These are phyloP conservation scores for Drosophila stalkeri DNA, from an alignment of 2,888 invertebrate genomes.

Conservation along the genomic window DNA sequence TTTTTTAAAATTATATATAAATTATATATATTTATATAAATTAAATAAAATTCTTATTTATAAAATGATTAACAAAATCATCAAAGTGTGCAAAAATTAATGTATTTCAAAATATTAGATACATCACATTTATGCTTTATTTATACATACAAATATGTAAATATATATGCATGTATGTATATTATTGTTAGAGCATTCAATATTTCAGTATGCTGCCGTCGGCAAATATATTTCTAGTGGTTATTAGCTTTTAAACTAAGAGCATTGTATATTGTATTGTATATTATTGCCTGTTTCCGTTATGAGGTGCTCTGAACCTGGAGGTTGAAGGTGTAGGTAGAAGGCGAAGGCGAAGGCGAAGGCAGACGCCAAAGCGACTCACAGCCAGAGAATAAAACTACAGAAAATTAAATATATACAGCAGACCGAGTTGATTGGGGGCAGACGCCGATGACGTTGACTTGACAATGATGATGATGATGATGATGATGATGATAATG, in stretches of 20 bases:
- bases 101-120: too few relatives aligned
- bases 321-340: slow-evolving; percentile 48
- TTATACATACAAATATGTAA: background rate
- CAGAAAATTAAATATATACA: slow-evolving; percentile 49
- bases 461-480: slow-evolving; percentile 21
- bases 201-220: background rate
- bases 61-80: too few relatives aligned
- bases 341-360: slow-evolving; percentile 47
- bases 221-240: slow-evolving; percentile 21
- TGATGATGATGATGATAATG: slow-evolving; percentile 17
- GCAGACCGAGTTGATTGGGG: slow-evolving; percentile 51
- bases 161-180: too few relatives aligned
- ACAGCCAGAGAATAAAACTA: slow-evolving; percentile 23
- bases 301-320: slow-evolving; percentile 43
- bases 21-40: too few relatives aligned
- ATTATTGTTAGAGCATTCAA: slow-evolving; percentile 13
- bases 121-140: background rate
- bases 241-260: slow-evolving; percentile 44
- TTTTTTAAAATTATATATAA: too few relatives aligned
- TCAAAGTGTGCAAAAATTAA: too few relatives aligned
- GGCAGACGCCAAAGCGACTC: slow-evolving; percentile 16
- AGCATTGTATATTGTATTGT: slow-evolving; percentile 13
- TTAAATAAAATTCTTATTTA: too few relatives aligned
- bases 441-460: slow-evolving; percentile 39
- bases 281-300: slow-evolving; percentile 55